These are phyloP conservation scores for Micromesistius poutassou DNA, from an alignment of 2,797 vertebrate genomes.

Conservation along the genomic window DNA sequence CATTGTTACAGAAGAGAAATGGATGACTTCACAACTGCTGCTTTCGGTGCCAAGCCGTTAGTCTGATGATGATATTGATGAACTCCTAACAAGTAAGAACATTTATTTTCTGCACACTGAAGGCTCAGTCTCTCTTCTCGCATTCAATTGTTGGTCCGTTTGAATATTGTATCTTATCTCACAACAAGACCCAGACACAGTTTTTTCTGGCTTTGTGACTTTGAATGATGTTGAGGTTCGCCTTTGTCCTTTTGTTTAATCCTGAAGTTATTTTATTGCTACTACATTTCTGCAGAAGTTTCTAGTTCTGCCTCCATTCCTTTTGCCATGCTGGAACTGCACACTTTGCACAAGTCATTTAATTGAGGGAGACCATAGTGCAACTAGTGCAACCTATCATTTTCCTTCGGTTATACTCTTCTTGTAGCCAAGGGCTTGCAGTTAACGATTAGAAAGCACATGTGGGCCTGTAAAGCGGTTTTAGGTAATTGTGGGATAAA, in stretches of 20 bases:
- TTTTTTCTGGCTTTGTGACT: not conserved
- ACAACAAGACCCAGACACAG: slow-evolving; percentile 5
- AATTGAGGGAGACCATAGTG: not conserved
- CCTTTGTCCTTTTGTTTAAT: not conserved
- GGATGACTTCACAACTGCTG: slow-evolving; percentile 28
- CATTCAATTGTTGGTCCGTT: slow-evolving; percentile 30
- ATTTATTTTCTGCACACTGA: slow-evolving; percentile 17
- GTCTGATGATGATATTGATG: slow-evolving; percentile 16
- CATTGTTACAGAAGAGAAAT: slow-evolving; percentile 43
- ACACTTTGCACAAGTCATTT: not conserved
- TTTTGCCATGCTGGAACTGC: not conserved
- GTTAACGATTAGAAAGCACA: not conserved
- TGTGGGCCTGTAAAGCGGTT: not conserved
- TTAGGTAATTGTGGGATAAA: not conserved
- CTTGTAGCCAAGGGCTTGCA: not conserved
- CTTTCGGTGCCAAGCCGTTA: slow-evolving; percentile 8
- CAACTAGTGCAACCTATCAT: not conserved
- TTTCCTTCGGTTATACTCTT: not conserved
- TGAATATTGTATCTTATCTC: not conserved
- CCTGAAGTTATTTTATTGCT: slow-evolving; percentile 8
- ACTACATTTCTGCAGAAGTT: not conserved
- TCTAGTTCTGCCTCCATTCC: not conserved
- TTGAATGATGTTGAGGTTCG: slow-evolving; percentile 21
- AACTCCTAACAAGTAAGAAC: slow-evolving; percentile 53
- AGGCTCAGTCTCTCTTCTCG: slow-evolving; percentile 18